Evolutionary conservation across 2,797 vertebrate genomes (phyloP).

Genomic region (Phalanger gymnotis): DNA sequence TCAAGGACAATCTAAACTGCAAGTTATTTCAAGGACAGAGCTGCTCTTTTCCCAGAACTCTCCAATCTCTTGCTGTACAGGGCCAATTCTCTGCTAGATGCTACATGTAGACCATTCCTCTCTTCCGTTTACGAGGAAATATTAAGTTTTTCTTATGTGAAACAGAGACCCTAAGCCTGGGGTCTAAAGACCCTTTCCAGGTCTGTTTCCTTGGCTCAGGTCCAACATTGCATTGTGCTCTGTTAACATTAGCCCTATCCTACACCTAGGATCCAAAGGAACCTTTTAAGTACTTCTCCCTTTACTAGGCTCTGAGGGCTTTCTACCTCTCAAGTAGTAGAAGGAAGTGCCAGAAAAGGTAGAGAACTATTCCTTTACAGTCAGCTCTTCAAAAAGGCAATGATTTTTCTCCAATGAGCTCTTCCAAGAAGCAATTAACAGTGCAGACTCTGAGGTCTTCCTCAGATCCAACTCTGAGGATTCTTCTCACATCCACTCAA

Average conservation of each 20-base stretch:
- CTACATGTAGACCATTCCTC: too few relatives aligned
- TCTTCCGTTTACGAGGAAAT: not conserved
- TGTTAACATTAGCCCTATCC: not conserved
- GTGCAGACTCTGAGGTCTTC: too few relatives aligned
- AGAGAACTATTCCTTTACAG: not conserved
- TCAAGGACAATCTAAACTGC: not conserved
- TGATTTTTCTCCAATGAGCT: not conserved
- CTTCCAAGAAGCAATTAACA: not conserved
- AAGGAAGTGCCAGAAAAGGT: not conserved
- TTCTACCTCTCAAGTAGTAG: not conserved
- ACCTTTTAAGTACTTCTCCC: not conserved
- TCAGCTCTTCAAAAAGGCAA: not conserved
- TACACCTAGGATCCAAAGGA: not conserved
- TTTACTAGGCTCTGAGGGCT: not conserved
- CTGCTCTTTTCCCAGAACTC: not conserved
- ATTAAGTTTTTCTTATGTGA: not conserved
- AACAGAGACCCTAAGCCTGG: not conserved
- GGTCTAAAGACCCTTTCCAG: not conserved
- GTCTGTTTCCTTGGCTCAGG: not conserved
- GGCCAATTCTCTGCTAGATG: not conserved
- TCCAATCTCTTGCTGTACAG: too few relatives aligned
- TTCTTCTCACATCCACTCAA: too few relatives aligned
- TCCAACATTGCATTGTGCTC: too few relatives aligned
- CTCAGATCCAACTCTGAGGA: too few relatives aligned
- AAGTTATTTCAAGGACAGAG: not conserved